phyloP scores from a whole-genome alignment of 2,113 vertebrate genomes.

The Pomatostomus ruficeps region DNA sequence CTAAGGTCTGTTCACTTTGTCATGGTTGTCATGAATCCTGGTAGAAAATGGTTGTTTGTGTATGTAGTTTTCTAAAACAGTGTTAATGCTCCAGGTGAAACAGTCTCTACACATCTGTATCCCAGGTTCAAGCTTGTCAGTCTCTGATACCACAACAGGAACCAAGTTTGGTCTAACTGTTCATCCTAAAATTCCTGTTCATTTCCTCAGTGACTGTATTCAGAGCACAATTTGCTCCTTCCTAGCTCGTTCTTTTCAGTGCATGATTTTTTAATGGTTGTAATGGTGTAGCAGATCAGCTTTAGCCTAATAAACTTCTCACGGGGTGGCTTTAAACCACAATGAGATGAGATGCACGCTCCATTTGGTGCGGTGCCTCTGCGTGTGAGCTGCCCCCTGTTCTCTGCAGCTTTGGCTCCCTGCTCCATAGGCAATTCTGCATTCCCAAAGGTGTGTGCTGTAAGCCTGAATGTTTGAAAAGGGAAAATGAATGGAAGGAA shows the following conservation, averaged over 20 bases:
- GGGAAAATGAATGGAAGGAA: background rate
- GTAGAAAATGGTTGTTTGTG: background rate
- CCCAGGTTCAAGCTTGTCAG: background rate
- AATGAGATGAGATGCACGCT: background rate
- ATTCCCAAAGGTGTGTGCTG: background rate
- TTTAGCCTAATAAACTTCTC: background rate
- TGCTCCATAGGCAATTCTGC: background rate
- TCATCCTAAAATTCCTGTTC: background rate
- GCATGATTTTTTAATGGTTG: background rate
- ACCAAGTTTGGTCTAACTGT: background rate
- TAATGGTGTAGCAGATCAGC: background rate
- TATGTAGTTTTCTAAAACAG: background rate
- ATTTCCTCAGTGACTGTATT: background rate
- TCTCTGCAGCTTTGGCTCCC: background rate
- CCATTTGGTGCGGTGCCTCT: background rate
- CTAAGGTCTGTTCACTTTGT: background rate
- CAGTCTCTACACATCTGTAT: background rate
- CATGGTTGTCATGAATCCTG: background rate
- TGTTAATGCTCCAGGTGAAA: background rate
- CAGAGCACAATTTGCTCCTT: background rate
- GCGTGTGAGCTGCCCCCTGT: background rate
- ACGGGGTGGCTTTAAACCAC: background rate
- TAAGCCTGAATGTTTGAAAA: background rate
- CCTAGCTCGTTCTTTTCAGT: background rate
- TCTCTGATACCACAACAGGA: rapidly evolving